Base-by-base conservation (phyloP, 2,797 vertebrate genomes). In the Petrocephalus sullivani region DNA sequence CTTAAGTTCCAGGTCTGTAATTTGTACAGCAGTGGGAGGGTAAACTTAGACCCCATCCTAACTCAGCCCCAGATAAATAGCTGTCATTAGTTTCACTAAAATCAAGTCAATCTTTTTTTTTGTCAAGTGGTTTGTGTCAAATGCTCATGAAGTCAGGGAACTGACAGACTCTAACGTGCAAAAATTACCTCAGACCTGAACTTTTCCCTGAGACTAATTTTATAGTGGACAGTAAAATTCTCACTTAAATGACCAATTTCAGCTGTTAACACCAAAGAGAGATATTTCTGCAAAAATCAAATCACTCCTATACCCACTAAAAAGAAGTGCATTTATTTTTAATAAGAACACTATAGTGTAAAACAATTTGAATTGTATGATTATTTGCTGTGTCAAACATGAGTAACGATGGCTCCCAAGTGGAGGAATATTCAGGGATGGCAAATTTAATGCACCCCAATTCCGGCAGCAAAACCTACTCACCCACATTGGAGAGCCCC, bases 401-500 rank as follows among this genome's bases (percentile, higher is more conserved):
- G 56, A 78, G 33, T 4, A 16, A 78, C 41, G 71, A 78, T 0
- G 0, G 7, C 71, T 78, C 14, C n/a, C 33, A 37, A 41, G 0
- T 78, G 33, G 6, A 46, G 37, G 37, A 46, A 37, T 78, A 78
- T 7, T 46, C 37, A 46, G 81, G 81, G 49, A 10, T 23, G 2
- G 78, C 7, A 83, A 53, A 21, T 53, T 83, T 46, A 83, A 58
- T 33, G 54, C 53, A 28, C 14, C 84, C 23, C 16, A 56, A 57
- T 33, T 28, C 84, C 41, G 87, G 87, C 85, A 12, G 4, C 16
- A 16, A 2, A 6, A 90, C 56, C 92, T 89, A 96, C 98, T 94
- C 96, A 99, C 98, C 98, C 91, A 96, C 97, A 0, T 99, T 98
- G 84, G 98, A 98, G 90, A 97, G 95, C 71, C 98, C 98, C 53